Evolutionary conservation across 2,797 vertebrate species (phyloP).

Genomic region (Valencia hispanica): DNA sequence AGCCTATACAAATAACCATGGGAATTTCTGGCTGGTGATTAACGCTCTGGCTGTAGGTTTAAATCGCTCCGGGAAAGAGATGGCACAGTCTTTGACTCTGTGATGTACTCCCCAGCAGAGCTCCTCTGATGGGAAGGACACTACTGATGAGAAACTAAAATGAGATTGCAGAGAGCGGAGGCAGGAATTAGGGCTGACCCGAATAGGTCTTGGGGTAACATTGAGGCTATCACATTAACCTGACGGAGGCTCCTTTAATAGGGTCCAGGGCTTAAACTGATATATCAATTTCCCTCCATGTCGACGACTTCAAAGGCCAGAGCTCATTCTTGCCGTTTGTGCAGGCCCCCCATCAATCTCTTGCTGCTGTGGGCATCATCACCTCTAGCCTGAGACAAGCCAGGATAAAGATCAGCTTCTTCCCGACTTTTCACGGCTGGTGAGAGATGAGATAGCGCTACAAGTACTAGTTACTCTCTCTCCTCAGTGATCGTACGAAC

Average conservation of each 20-base stretch:
- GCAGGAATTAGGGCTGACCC: constrained; percentile 77
- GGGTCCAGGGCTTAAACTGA: constrained; percentile 90
- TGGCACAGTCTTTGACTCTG: constrained; percentile 68
- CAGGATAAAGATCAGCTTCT: constrained; percentile 66
- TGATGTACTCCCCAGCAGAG: constrained; percentile 74
- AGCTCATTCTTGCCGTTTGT: constrained; percentile 85
- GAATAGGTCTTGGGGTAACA: constrained; percentile 80
- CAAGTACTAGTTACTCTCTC: constrained; percentile 25
- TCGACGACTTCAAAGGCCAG: constrained; percentile 93
- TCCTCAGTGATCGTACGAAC: not conserved
- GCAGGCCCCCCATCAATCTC: constrained; percentile 96
- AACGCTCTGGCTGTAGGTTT: constrained; percentile 69
- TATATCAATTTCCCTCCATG: constrained; percentile 96
- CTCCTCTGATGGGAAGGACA: constrained; percentile 74
- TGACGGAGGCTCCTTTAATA: constrained; percentile 84
- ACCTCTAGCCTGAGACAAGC: constrained; percentile 72
- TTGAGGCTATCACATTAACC: constrained; percentile 85
- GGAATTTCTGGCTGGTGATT: constrained; percentile 72
- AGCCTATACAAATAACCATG: constrained; percentile 69
- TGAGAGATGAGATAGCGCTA: constrained; percentile 33
- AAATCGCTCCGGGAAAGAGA: constrained; percentile 74
- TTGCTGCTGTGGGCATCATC: constrained; percentile 83
- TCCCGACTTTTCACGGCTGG: constrained; percentile 39
- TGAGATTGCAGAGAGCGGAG: constrained; percentile 73
- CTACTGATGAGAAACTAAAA: constrained; percentile 82